Base-by-base conservation (phyloP, 64 coral and sea anemone genomes). In the Anthopleura sola region DNA sequence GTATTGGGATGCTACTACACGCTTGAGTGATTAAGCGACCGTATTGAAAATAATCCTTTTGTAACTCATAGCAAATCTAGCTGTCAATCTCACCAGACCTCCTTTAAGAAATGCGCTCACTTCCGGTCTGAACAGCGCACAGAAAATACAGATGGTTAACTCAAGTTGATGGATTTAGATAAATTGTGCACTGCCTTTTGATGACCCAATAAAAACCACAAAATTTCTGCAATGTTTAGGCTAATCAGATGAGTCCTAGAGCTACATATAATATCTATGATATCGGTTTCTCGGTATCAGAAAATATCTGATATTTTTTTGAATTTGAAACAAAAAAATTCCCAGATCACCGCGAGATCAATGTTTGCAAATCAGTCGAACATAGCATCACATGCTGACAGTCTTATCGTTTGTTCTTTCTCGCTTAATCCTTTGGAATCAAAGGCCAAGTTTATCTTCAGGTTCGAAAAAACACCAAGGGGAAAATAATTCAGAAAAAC, bases 71-170 rank as follows among this genome's bases (percentile, higher is more conserved):
- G 76, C 20, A n/a, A 79, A 79, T 44, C n/a, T 23, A 24, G 15
- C 18, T 44, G 76, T 38, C 76, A 79, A 79, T 44, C 19, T 69
- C 29, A 34, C 66, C 15, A 71, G 66, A 71, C 66, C 66, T 26
- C 66, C 66, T 71, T 79, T 44, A 38, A 48, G 76, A 38, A n/a
- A 79, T 79, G 76, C 24, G 76, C 76, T 79, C 76, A 79, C 76
- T 79, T 79, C 76, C 76, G 76, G 37, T 34, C 29, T 32, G 66
- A 71, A 32, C 1, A 14, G 11, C 18, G 76, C 13, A 6, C 29
- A 71, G 66, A 71, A 15, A 31, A 71, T 69, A 2, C 66, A 71
- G 9, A 71, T 69, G 66, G 31, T 71, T 71, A 14, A 71, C 15
- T 7, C n/a, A n/a, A 71, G 66, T 32, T 71, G 66, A 34, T 36